Evolutionary conservation across 1,140 invertebrate species (phyloP), one percentile per base, ranked within the genome.

Genomic region (Venturia canescens): DNA sequence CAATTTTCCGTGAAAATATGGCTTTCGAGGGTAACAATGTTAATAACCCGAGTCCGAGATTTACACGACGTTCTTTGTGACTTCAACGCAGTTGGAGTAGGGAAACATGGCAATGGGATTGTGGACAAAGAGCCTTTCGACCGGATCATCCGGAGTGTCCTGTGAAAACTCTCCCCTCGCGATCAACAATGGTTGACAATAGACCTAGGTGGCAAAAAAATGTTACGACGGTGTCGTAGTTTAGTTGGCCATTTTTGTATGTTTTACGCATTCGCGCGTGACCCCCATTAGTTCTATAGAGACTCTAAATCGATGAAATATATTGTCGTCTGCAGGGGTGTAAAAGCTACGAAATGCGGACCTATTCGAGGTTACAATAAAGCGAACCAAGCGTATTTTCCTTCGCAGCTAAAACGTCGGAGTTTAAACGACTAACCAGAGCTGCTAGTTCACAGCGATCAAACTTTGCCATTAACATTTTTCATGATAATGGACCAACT

Each of bases 121-220:
- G n/a, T 18, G 50, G n/a, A 53, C 50, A 53, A 21, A 53, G 50
- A 53, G 60, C 23, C 13, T 63, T 63, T 63, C 23, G 21, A 27
- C 60, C 60, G 60, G 60, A 63, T 63, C 21, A 63, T 63, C 60
- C 26, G 60, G 60, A 63, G 27, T 63, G 60, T 63, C n/a, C 5
- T 27, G 60, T 63, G 23, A 63, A 63, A 63, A 63, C 27, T 63
- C 23, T 23, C 3, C 26, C 7, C 60, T 63, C 60, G 23, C 21
- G n/a, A 63, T 27, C 60, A 63, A 63, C 60, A 63, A 63, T 63
- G 60, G 11, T 27, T 23, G 7, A 63, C 60, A 63, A 63, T 63
- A 26, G 23, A 63, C 60, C 60, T 21, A 23, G 11, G 11, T 63
- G 23, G 21, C n/a, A 27, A 63, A 63, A 63, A 63, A 23, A 63